Evolutionary conservation across 1,140 invertebrate species (phyloP).

Genomic region (Drosophila busckii): DNA sequence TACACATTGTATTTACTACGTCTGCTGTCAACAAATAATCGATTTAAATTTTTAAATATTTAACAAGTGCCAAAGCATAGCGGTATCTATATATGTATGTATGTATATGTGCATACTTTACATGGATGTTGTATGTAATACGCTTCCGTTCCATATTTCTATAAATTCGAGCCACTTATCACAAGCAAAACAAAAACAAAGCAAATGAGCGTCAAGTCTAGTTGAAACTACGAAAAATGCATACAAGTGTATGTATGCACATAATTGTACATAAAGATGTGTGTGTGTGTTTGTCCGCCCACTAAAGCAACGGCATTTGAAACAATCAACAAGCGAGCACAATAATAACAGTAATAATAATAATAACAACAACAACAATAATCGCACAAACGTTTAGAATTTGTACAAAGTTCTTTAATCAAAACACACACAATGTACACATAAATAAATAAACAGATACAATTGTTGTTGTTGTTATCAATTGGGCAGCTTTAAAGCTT

Average conservation of each 20-base stretch:
- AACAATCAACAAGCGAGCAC: too few relatives aligned
- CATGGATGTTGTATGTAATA: neutral
- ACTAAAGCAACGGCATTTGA: conserved; percentile 2
- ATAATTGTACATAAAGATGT: too few relatives aligned
- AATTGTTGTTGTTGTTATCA: conserved; percentile 10
- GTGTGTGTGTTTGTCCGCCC: neutral
- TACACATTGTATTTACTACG: neutral
- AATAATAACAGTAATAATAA: too few relatives aligned
- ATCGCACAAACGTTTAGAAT: too few relatives aligned
- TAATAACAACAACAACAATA: too few relatives aligned
- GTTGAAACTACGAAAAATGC: conserved; percentile 15
- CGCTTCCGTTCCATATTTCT: conserved; percentile 30
- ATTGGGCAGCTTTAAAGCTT: neutral
- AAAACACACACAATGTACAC: too few relatives aligned
- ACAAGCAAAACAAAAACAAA: conserved; percentile 12
- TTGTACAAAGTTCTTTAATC: conserved; percentile 16
- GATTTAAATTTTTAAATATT: too few relatives aligned
- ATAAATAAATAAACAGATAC: too few relatives aligned
- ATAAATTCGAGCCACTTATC: conserved; percentile 27
- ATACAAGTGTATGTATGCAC: too few relatives aligned
- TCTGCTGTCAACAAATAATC: conserved; percentile 11
- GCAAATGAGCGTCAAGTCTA: conserved; percentile 7
- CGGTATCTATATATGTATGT: conserved; percentile 5
- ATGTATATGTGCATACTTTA: conserved; percentile 1
- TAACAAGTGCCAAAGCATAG: too few relatives aligned